Conservation (phyloP, 2,888 invertebrate species). For the Eupithecia centaureata region DNA sequence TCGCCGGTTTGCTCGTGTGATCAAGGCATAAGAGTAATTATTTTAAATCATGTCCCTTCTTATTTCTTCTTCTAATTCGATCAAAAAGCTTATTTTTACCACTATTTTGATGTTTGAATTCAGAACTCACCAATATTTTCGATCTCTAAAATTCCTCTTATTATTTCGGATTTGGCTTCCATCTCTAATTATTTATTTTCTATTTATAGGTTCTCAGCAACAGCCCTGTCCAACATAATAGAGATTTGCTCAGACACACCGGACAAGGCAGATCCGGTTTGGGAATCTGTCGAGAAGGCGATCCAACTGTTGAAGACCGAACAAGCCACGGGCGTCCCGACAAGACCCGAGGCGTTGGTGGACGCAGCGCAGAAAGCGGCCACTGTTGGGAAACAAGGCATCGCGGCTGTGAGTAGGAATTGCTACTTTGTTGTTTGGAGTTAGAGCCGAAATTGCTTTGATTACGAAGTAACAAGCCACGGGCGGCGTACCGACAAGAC, state of each 20-base stretch:
- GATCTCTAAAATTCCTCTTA: too few relatives aligned
- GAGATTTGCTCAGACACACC: slow-evolving; percentile 63
- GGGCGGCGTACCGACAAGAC: slow-evolving; percentile 64
- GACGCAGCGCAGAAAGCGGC: slow-evolving; percentile 62
- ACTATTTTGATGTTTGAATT: too few relatives aligned
- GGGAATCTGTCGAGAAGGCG: slow-evolving; percentile 60
- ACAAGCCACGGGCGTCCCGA: slow-evolving; percentile 63
- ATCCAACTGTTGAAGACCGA: slow-evolving; percentile 56
- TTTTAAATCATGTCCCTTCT: too few relatives aligned
- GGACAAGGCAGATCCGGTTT: slow-evolving; percentile 56
- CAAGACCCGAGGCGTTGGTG: slow-evolving; percentile 54
- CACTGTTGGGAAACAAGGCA: slow-evolving; percentile 56
- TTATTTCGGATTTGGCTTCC: background rate
- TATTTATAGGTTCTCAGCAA: slow-evolving; percentile 52
- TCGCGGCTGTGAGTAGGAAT: slow-evolving; percentile 68
- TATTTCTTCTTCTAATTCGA: too few relatives aligned
- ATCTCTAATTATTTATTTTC: background rate
- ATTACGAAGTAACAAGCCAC: slow-evolving; percentile 48
- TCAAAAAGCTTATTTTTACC: too few relatives aligned
- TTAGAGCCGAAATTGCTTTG: background rate
- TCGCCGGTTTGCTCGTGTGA: too few relatives aligned
- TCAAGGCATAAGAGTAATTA: too few relatives aligned
- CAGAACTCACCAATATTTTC: too few relatives aligned
- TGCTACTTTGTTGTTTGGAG: background rate
- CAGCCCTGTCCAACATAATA: slow-evolving; percentile 66